Base-by-base conservation (phyloP, 1,140 invertebrate genomes). In the Drosophila parabipectinata region DNA sequence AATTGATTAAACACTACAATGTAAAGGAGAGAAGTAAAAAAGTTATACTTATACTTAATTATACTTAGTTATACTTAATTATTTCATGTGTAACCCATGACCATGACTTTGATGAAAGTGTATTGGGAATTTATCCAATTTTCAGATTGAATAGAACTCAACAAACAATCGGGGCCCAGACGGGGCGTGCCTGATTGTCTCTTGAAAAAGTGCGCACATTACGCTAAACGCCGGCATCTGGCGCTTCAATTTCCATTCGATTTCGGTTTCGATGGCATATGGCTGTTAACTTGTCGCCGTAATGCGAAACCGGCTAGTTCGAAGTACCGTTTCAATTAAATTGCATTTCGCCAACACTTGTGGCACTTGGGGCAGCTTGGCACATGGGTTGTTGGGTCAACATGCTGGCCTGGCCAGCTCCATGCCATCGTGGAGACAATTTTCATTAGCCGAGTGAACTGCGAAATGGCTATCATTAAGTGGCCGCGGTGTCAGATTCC, bases 261-360 rank as follows among this genome's bases (percentile, higher is more conserved):
- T 66, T 72, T 44, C 28, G 34, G 28, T 62, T 61, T 51, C 52
- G 57, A 59, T 62, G 52, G 51, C 32, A 66, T 37, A n/a, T 44
- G 52, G 52, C 71, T 55, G 30, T 48, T 50, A 39, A 54, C 61
- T 54, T 32, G 47, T 30, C 52, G 50, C 34, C 61, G 81, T 77
- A 85, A 85, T 77, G 61, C 54, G 82, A 85, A 54, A 78, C 56
- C 64, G 26, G 15, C 64, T 14, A 66, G 62, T 32, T 67, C 57
- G 64, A 57, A 59, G 48, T 66, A 24, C 61, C 34, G 55, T 66
- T 81, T 85, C 79, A 78, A 85, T 85, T 73, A 71, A 87, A 83
- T 83, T 83, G 79, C 79, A 80, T 74, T 79, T 68, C 48, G 52
- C 72, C 66, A 75, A 58, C 71, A 75, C 69, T 72, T 73, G 72